Base-by-base conservation (phyloP, 2,888 invertebrate genomes). In the Caenorhabditis sp. region DNA sequence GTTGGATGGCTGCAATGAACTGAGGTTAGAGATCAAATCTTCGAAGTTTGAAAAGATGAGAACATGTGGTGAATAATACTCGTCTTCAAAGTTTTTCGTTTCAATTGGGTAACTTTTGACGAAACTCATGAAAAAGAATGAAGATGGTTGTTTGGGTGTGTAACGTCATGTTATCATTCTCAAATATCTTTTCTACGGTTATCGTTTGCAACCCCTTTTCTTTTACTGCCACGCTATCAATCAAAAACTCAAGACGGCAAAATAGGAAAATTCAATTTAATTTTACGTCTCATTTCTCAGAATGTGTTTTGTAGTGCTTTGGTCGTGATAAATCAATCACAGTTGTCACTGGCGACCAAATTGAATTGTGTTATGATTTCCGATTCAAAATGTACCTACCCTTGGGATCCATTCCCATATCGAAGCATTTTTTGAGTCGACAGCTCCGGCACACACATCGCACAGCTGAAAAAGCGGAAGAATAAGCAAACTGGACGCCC, bases 371-470 rank as follows among this genome's bases (percentile, higher is more conserved):
- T 20, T 24, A 15, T 20, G 22, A 17, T 35, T 50, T 15, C 26
- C 20, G 17, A 30, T 13, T 8, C 5, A 30, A 30, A 39, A 24
- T 15, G 30, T 32, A 56, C 73, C 20, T 37, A 84, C 84, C 84
- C 75, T 83, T 84, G 63, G 84, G 82, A 63, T 84, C 84, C 84
- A 84, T 84, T 66, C 84, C 84, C 78, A 77, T 81, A 43, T 83
- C 83, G 81, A 83, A 84, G 71, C 84, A 84, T 76, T 84, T 84
- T 79, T 84, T 83, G 59, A 84, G 71, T 15, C 84, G 78, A 62
- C 84, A 84, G 53, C 80, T 81, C 43, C 84, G 58, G 53, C 84
- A 84, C n/a, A 84, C 84, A 58, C 84, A 84, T 74, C 84, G 75
- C 15, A 84, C 84, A 26, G 82, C 84, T 84, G 74, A 20, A 46